Conservation (phyloP, 2,113 vertebrate genomes). For the Tupaia chinensis region DNA sequence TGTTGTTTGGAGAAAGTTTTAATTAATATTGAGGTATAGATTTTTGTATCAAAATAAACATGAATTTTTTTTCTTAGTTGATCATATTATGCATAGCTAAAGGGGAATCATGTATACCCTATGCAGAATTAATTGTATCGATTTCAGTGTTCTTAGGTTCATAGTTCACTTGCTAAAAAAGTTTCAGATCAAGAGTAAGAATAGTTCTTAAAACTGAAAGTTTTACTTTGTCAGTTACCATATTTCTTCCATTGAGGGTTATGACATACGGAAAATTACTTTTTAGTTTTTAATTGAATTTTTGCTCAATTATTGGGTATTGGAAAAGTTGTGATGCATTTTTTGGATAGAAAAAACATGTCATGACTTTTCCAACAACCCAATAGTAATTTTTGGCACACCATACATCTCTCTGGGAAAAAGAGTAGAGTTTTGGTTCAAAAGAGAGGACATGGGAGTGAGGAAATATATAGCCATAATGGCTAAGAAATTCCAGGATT, state of each 20-base stretch:
- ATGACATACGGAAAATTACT: neutral
- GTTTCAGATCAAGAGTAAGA: neutral
- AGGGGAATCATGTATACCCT: accelerated
- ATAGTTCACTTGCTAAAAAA: neutral
- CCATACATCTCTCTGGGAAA: neutral
- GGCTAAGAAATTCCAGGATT: neutral
- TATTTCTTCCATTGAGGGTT: neutral
- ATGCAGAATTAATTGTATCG: accelerated
- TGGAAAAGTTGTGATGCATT: too few relatives aligned
- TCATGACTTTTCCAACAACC: too few relatives aligned
- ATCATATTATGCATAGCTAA: neutral
- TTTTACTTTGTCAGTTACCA: neutral
- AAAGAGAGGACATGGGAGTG: neutral
- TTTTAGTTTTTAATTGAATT: neutral
- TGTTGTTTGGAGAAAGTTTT: neutral
- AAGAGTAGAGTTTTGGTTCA: neutral
- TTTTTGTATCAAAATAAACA: neutral
- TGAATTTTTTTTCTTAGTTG: neutral
- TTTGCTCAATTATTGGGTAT: neutral
- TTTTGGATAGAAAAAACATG: too few relatives aligned
- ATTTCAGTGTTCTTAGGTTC: neutral
- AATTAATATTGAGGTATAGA: neutral
- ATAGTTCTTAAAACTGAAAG: neutral
- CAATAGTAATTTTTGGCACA: neutral
- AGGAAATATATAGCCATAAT: neutral